Percentiles rank a stretch among this genome's conserved stretches.
Conservation (phyloP, 2,888 invertebrate species). For the Acanthacorydalis orientalis region DNA sequence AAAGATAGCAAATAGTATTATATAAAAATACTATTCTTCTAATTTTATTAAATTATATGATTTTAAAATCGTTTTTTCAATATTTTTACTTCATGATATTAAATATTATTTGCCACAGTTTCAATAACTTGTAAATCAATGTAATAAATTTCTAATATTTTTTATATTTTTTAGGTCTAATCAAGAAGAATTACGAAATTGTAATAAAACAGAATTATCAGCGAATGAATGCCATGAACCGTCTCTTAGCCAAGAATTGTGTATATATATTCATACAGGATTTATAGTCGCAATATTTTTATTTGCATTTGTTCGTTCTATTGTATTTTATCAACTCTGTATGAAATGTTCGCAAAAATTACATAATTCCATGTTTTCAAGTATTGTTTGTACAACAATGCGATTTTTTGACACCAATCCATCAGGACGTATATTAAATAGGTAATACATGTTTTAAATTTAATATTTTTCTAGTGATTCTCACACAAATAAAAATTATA, state of each 20-base stretch:
- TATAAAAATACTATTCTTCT: too few species aligned
- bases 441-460: not conserved
- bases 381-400: conserved; percentile 58
- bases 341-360: conserved; percentile 57
- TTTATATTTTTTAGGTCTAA: conserved; percentile 1
- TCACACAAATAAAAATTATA: not conserved
- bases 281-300: conserved; percentile 42
- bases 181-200: not conserved
- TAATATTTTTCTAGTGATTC: not conserved
- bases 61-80: too few species aligned
- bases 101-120: too few species aligned
- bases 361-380: conserved; percentile 63
- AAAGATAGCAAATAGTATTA: too few species aligned
- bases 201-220: not conserved
- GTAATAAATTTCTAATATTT: not conserved
- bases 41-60: too few species aligned
- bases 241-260: conserved; percentile 10
- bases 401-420: conserved; percentile 74
- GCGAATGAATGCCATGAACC: not conserved
- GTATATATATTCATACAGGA: conserved; percentile 39
- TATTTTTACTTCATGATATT: too few species aligned
- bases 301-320: conserved; percentile 44
- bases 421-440: conserved; percentile 32
- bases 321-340: conserved; percentile 55
- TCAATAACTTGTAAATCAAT: too few species aligned